Percentiles rank a stretch among this genome's conserved stretches.
phyloP scores from a whole-genome alignment of 2,888 invertebrate genomes.

The Melipona beecheii region DNA sequence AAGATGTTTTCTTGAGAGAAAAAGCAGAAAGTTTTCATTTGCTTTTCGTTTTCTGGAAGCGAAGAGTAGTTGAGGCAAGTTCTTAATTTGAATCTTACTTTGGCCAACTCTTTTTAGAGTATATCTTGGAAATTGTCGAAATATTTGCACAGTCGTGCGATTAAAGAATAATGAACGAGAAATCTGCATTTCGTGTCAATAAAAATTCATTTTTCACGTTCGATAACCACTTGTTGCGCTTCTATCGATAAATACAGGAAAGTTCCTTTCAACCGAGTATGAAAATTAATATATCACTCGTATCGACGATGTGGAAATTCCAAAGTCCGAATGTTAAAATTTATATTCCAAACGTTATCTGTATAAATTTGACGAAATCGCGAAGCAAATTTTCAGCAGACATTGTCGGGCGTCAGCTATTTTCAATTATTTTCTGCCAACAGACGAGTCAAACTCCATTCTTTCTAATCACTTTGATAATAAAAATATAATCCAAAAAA shows the following conservation, averaged over 20 bases:
- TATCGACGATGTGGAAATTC: neutral
- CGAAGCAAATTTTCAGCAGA: neutral
- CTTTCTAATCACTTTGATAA: no score
- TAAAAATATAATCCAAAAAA: no score
- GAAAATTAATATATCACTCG: neutral
- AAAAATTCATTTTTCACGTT: neutral
- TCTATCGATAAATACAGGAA: neutral
- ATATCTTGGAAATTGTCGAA: neutral
- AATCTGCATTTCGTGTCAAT: neutral
- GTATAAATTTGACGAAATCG: neutral
- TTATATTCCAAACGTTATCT: neutral
- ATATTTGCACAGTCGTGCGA: neutral
- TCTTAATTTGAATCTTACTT: neutral
- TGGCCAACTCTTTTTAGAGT: neutral
- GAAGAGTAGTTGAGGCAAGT: neutral
- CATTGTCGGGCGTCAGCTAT: neutral
- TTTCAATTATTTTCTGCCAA: no score
- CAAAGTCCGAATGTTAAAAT: neutral
- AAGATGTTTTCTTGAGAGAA: no score
- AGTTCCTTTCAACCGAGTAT: neutral
- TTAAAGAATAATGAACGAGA: neutral
- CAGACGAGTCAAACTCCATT: no score
- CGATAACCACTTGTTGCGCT: slow-evolving; percentile 17
- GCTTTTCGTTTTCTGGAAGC: neutral
- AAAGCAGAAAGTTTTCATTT: neutral